Conservation (phyloP, 2,797 vertebrate genomes). For the Botia almorhae region DNA sequence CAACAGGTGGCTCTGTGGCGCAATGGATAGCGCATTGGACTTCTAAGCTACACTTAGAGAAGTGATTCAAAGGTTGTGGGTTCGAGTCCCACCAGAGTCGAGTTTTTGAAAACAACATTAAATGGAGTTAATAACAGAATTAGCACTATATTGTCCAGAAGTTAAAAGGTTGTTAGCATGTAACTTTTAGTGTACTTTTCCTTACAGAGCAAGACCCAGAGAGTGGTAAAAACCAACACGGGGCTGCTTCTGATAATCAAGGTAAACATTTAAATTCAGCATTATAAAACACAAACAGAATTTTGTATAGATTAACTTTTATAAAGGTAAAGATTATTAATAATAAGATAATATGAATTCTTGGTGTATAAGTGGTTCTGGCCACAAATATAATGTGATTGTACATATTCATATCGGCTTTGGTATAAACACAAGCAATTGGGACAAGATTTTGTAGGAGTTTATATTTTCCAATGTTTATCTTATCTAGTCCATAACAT, state of each 20-base stretch:
- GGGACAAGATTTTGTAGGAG: background rate
- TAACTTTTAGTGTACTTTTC: background rate
- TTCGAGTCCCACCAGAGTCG: constrained; percentile 88
- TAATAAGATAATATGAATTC: background rate
- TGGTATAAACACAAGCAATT: background rate
- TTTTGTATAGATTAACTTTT: background rate
- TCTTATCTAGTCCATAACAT: background rate
- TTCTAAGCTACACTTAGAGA: constrained; percentile 72
- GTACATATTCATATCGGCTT: background rate
- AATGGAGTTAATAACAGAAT: background rate
- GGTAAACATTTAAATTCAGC: constrained; percentile 50
- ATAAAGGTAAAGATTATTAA: background rate
- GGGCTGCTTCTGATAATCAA: constrained; percentile 69
- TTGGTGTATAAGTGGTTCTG: background rate
- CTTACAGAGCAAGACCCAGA: constrained; percentile 75
- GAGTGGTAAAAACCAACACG: constrained; percentile 64
- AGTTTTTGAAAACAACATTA: background rate
- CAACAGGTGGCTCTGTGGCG: constrained; percentile 86
- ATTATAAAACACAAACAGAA: background rate
- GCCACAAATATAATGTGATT: background rate
- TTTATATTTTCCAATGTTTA: background rate
- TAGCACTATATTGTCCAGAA: background rate
- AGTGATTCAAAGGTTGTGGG: constrained; percentile 87
- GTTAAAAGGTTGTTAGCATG: background rate
- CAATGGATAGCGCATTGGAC: constrained; percentile 95